phyloP scores from a whole-genome alignment of 2,113 vertebrate genomes.

The Grammomys dolichurus region DNA sequence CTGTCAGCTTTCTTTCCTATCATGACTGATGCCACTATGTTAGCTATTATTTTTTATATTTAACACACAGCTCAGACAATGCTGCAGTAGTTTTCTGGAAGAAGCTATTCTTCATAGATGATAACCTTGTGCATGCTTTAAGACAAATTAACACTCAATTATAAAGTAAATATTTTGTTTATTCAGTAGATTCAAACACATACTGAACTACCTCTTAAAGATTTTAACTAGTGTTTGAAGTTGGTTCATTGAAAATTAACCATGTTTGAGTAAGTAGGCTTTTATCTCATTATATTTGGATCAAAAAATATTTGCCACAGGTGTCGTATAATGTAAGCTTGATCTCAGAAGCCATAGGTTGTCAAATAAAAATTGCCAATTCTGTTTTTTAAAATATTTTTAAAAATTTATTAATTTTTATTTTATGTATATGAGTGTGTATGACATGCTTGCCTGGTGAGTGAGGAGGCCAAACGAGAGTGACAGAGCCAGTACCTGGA shows the following conservation, averaged over 20 bases:
- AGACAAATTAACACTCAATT: constrained; percentile 14
- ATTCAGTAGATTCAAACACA: neutral
- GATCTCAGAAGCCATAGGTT: neutral
- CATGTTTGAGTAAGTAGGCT: neutral
- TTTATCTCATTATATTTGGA: neutral
- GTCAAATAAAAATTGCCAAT: neutral
- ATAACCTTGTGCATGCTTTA: neutral
- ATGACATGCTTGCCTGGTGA: neutral
- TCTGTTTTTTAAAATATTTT: neutral
- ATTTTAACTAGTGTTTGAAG: neutral
- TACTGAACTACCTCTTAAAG: neutral
- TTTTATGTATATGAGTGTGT: neutral
- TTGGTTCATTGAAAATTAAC: neutral
- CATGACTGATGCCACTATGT: neutral
- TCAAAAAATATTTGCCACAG: neutral
- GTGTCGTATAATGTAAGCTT: neutral
- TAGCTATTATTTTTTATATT: neutral
- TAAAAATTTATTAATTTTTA: neutral
- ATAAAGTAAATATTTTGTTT: neutral
- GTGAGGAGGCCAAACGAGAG: neutral
- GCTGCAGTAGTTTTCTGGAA: neutral
- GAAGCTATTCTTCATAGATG: neutral
- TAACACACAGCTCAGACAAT: neutral
- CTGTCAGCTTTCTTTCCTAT: too few relatives aligned
- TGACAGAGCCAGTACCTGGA: neutral